Evolutionary conservation across 1,140 invertebrate species (phyloP), one percentile per base, ranked within the genome.

Genomic region (Megalonaias nervosa): DNA sequence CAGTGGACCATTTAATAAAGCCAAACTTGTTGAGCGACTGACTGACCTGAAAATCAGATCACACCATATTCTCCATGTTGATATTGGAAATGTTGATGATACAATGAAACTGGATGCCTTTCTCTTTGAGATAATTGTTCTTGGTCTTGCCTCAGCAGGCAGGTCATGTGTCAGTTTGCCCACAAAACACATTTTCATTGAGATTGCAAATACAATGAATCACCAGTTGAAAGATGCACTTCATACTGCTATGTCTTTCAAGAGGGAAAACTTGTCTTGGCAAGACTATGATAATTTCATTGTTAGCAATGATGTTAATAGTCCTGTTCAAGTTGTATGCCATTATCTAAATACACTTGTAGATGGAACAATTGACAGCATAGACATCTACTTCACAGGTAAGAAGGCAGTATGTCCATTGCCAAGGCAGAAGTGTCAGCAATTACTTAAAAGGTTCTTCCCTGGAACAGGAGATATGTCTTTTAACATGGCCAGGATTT

Each of bases 241-340:
- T 23, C 67, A 65, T 38, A 80, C 74, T 48, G 61, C 66, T 12
- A 82, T 67, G 15, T 71, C 73, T 62, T 85, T 85, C n/a, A 64
- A 70, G 21, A 62, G 76, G 56, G 19, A 57, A 23, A 38, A 81
- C 73, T 16, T 85, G 0, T 57, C 71, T 6, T 85, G 84, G 84
- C 67, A 81, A 48, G 61, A 82, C 59, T 85, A 81, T 67, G 23
- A 62, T 0, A 60, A 79, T 17, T 78, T 81, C n/a, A 66, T 55
- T 15, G 66, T 75, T 23, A 69, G 77, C 38, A 66, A 26, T 14
- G 84, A 85, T 75, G 58, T 81, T 0, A 79, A 78, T 57, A 85
- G 84, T 77, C 82, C 84, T 15, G 56, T 81, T 17, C 84, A 85
- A 57, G 80, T 85, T 55, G 82, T 85, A 1, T 85, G 82, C 58